Evolutionary conservation across 1,140 invertebrate genomes (phyloP).

Genomic region (Armadillidium nasatum): DNA sequence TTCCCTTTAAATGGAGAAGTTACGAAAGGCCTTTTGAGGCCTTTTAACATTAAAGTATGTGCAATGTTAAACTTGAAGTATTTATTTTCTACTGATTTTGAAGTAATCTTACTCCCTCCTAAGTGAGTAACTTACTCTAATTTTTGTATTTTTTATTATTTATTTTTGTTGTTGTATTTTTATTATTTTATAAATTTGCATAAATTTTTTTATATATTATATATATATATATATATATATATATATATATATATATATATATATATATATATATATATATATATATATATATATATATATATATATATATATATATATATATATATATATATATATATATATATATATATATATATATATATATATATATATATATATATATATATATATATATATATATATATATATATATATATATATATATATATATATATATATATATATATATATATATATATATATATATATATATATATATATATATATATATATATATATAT

Average conservation of each 20-base stretch:
- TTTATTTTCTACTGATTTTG: too few species aligned
- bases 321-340: not conserved
- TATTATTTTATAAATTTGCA: too few species aligned
- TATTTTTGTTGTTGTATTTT: too few species aligned
- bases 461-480: conserved; percentile 11
- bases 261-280: conserved; percentile 9
- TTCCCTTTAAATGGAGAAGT: too few species aligned
- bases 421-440: conserved; percentile 11
- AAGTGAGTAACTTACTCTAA: too few species aligned
- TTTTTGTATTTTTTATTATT: too few species aligned
- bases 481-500: too few species aligned
- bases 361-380: conserved; percentile 6
- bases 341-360: not conserved
- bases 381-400: conserved; percentile 13
- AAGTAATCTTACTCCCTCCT: too few species aligned
- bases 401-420: conserved; percentile 1
- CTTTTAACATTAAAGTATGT: too few species aligned
- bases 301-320: conserved; percentile 11
- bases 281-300: conserved; percentile 15
- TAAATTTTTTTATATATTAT: not conserved
- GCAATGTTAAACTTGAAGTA: too few species aligned
- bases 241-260: not conserved
- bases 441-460: not conserved
- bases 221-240: conserved; percentile 11
- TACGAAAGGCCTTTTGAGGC: too few species aligned